A percentile compares a stretch with the other conserved stretches of the same genome.
Evolutionary conservation across 2,797 vertebrate genomes (phyloP).

Genomic region (Acanthis flammea): DNA sequence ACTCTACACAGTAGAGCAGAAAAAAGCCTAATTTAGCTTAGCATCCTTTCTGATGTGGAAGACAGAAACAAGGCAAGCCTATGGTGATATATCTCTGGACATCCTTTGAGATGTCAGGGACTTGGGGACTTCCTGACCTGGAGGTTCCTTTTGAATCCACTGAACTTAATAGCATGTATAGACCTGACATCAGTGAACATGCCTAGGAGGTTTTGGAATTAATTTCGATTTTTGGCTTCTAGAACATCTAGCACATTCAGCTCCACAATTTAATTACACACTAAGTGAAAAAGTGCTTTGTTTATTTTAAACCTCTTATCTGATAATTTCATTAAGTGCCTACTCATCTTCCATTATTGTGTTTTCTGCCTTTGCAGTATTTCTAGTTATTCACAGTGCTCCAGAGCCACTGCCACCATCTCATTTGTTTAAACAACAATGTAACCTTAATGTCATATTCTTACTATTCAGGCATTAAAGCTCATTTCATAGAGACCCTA

Average conservation of each 20-base stretch:
- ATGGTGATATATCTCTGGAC: neutral
- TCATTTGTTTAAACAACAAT: neutral
- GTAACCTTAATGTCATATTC: neutral
- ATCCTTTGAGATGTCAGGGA: neutral
- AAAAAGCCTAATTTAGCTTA: neutral
- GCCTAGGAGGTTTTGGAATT: neutral
- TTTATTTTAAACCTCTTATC: conserved; percentile 35
- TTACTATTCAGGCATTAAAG: neutral
- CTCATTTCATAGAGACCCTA: neutral
- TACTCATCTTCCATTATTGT: conserved; percentile 1
- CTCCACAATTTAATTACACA: conserved; percentile 6
- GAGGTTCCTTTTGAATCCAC: neutral
- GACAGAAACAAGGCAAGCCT: neutral
- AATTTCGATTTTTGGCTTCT: neutral
- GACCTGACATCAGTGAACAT: neutral
- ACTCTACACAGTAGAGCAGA: neutral
- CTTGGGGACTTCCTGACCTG: neutral
- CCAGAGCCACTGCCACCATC: neutral
- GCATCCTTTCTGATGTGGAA: neutral
- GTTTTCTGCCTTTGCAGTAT: conserved; percentile 9
- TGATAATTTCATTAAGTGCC: conserved; percentile 31
- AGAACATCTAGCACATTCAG: conserved; percentile 1
- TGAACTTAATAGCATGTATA: neutral
- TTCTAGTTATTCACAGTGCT: neutral
- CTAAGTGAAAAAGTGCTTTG: conserved; percentile 27